phyloP scores from a whole-genome alignment of 2,113 vertebrate genomes.

The Argyrosomus japonicus region DNA sequence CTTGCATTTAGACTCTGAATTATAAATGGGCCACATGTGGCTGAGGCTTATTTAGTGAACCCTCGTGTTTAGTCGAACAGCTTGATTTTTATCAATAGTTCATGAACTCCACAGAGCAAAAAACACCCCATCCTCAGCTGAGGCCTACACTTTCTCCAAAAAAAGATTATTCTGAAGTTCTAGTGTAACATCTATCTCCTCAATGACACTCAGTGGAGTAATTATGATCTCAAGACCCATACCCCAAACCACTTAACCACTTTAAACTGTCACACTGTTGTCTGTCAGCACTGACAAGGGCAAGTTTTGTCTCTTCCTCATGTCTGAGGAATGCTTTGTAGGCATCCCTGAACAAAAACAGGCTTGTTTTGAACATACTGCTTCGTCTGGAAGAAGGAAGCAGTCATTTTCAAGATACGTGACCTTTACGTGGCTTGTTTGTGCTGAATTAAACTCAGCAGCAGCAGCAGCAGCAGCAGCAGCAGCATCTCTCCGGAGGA shows the following conservation, averaged over 20 bases:
- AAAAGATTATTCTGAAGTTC: slow-evolving; percentile 6
- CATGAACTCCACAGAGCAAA: slow-evolving; percentile 17
- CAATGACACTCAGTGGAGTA: slow-evolving; percentile 40
- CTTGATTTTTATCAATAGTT: slow-evolving; percentile 31
- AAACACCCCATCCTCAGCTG: background rate
- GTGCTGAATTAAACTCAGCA: slow-evolving; percentile 10
- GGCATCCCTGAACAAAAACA: slow-evolving; percentile 44
- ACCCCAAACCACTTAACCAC: slow-evolving; percentile 54
- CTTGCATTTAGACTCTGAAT: slow-evolving; percentile 42
- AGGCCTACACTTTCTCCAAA: background rate
- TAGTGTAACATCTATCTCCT: slow-evolving; percentile 24
- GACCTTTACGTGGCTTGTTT: slow-evolving; percentile 49
- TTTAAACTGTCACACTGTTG: slow-evolving; percentile 42
- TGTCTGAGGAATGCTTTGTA: slow-evolving; percentile 59
- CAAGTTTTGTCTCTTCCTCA: slow-evolving; percentile 50
- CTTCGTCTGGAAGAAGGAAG: background rate
- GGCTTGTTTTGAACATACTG: slow-evolving; percentile 49
- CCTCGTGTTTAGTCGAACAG: slow-evolving; percentile 14
- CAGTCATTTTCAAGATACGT: slow-evolving; percentile 12
- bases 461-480: slow-evolving; percentile 6
- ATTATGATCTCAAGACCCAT: slow-evolving; percentile 48
- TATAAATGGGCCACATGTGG: slow-evolving; percentile 34
- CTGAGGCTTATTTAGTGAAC: slow-evolving; percentile 26
- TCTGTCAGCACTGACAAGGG: slow-evolving; percentile 54
- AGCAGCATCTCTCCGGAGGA: slow-evolving; percentile 25